Evolutionary conservation across 1,140 invertebrate species (phyloP), one percentile per base, ranked within the genome.

Genomic region (Metopolophium dirhodum): DNA sequence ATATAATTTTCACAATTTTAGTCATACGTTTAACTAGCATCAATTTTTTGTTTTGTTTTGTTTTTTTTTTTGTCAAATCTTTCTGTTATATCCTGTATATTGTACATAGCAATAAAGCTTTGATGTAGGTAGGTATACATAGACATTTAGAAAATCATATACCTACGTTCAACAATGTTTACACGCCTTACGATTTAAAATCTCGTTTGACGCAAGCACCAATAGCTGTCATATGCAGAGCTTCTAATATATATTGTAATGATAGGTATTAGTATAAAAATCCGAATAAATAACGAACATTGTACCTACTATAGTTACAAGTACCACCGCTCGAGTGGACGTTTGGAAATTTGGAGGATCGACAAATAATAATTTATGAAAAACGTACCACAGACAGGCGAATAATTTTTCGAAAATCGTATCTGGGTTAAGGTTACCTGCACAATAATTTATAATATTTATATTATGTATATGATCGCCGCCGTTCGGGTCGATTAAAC

Each of bases 401-500:
- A 77, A 77, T n/a, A 86, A 47, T 47, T 86, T n/a, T 86, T 86
- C 26, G 14, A 47, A 86, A 86, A 47, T 47, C 9, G 30, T 86
- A 86, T 86, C 45, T 86, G 30, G 85, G 85, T 86, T 45, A 86
- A 86, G 85, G 85, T 30, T 47, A 86, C 26, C 9, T 30, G 8
- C 47, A 83, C 30, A 61, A 61, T 61, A 61, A n/a, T 77, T 18
- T 77, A 7, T 14, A 77, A n/a, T 77, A n/a, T 77, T 54, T 51
- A 51, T 51, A 51, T 30, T 77, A 77, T 7, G 30, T n/a, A 35
- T 86, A 30, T 45, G n/a, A 9, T 37, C 30, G 45, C 14, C 30
- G 61, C 35, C 61, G 90, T 91, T 91, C 90, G 20, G 90, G 90
- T 91, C 90, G 35, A 91, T 82, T 77, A 82, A 91, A 91, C 26